Evolutionary conservation across 2,113 vertebrate species (phyloP), one percentile per base, ranked within the genome.

Genomic region (Rhombomys opimus): DNA sequence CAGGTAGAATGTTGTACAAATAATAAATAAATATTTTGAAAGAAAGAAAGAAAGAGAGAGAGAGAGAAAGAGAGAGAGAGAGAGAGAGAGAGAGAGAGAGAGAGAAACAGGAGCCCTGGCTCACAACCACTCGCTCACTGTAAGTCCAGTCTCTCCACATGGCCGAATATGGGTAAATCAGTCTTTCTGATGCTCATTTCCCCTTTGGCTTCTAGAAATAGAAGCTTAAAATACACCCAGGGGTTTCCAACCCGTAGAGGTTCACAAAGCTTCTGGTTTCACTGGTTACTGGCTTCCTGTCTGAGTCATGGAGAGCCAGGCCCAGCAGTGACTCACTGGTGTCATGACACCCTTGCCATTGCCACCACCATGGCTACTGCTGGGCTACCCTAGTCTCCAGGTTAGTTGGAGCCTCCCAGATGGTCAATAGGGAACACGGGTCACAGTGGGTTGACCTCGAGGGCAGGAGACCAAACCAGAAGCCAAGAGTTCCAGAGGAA

Each of bases 221-320:
- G 85, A 86, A 86, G 87, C 80, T 95, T 87, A 23, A 89, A 82
- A 95, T 59, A 82, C 89, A 89, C 38, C 57, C 95, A 38, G 90
- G 50, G 95, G 63, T 46, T 96, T 95, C 93, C 77, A 91, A 65
- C 61, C 41, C 61, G 9, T 67, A 82, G 70, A 78, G 80, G 65
- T 61, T 73, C 84, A 61, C 50, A 32, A 63, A 46, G 38, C 52
- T 86, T 93, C 59, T 52, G 84, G 46, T 92, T 90, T 86, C 63
- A 17, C 90, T 75, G 82, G 89, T 75, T 68, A n/a, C 82, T 32
- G 89, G 91, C 81, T 96, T 96, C 96, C 93, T 96, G 93, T 92
- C 90, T 94, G 93, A 97, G 96, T 98, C 95, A 97, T 67, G 94
- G 46, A 90, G 65, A 75, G 77, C 46, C 76, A 67, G 89, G 82